A percentile compares a stretch with the other conserved stretches of the same genome.
phyloP scores from a whole-genome alignment of 2,888 invertebrate genomes.

The Neuroscelio doddi region DNA sequence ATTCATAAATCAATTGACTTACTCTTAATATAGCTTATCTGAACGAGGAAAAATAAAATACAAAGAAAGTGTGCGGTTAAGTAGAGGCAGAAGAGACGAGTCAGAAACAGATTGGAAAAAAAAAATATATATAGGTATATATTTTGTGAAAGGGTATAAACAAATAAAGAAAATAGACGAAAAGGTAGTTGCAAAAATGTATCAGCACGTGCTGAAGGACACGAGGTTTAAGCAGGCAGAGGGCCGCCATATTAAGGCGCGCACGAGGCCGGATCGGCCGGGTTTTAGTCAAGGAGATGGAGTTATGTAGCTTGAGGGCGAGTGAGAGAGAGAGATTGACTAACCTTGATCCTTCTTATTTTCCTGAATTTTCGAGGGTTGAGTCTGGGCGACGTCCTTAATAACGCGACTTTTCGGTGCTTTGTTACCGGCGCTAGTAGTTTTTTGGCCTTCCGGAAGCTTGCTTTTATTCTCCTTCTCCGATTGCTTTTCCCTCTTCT shows the following conservation, averaged over 20 bases:
- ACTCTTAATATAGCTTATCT: constrained; percentile 6
- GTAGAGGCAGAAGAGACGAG: too few relatives aligned
- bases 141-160: too few relatives aligned
- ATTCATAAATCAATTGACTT: background rate
- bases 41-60: background rate
- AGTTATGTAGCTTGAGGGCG: background rate
- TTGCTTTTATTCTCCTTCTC: constrained; percentile 87
- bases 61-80: background rate
- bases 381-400: constrained; percentile 59
- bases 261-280: constrained; percentile 39
- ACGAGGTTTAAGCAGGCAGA: constrained; percentile 34
- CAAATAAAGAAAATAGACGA: too few relatives aligned
- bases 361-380: constrained; percentile 61
- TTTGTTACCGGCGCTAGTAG: constrained; percentile 53
- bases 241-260: constrained; percentile 50
- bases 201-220: constrained; percentile 34
- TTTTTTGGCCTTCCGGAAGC: constrained; percentile 76
- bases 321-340: constrained; percentile 38
- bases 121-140: too few relatives aligned
- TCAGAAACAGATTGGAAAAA: too few relatives aligned
- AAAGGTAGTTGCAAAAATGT: too few relatives aligned
- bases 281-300: constrained; percentile 4
- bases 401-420: constrained; percentile 62
- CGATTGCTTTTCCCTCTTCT: constrained; percentile 87
- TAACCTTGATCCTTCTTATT: constrained; percentile 71